phyloP scores from a whole-genome alignment of 2,113 vertebrate genomes.

The Dendropsophus ebraccatus region DNA sequence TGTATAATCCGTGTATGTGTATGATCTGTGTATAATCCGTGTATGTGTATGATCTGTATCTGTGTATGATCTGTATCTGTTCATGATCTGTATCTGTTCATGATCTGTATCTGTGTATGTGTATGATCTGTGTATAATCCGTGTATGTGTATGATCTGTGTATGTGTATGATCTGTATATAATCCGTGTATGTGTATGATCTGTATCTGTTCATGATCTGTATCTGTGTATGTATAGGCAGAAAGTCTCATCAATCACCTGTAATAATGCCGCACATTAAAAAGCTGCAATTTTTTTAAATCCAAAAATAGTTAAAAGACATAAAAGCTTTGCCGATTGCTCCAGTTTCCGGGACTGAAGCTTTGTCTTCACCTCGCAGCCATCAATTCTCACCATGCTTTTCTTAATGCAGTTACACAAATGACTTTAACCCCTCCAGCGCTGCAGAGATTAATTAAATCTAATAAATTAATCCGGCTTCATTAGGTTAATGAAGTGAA shows the following conservation, averaged over 20 bases:
- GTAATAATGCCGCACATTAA: neutral
- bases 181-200: no score
- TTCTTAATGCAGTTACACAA: slow-evolving; percentile 41
- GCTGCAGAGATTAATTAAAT: slow-evolving; percentile 51
- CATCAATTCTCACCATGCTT: slow-evolving; percentile 16
- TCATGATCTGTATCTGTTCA: no score
- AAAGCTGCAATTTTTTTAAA: neutral
- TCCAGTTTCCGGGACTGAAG: neutral
- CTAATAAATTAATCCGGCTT: slow-evolving; percentile 52
- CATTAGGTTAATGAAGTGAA: slow-evolving; percentile 54
- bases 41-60: no score
- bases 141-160: no score
- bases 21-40: no score
- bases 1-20: no score
- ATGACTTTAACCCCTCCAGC: slow-evolving; percentile 52
- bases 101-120: no score
- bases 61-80: no score
- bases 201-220: no score
- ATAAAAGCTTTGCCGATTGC: neutral
- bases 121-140: no score
- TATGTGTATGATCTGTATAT: no score
- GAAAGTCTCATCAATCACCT: neutral
- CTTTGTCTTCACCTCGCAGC: slow-evolving; percentile 31
- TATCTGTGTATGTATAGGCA: no score
- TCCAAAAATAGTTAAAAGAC: neutral